Base-by-base conservation (phyloP, 2,888 invertebrate genomes). In the Graphium colonna region DNA sequence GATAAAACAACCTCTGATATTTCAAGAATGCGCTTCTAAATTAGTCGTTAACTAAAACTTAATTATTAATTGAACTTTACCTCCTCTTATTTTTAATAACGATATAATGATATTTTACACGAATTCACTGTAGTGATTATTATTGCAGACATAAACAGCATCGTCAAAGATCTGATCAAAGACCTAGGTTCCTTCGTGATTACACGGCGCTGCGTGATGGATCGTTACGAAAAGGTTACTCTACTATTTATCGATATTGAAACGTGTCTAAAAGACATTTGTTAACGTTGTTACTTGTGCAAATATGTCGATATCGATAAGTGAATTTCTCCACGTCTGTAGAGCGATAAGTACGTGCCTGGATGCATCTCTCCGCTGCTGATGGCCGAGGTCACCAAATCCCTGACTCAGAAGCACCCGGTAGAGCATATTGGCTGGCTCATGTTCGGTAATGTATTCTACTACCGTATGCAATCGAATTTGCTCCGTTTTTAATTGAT, bases 381-480 rank as follows among this genome's bases (percentile, higher is more conserved):
- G 13, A 73, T 88, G 76, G 78, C 88, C 1, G 73, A 75, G 49
- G 79, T 87, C 10, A 82, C 86, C 0, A 85, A 80, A 53, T 28
- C 8, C 2, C 60, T 88, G 56, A 73, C 75, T 0, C 33, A 62
- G 15, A 81, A 73, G 50, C 79, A 84, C 3, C 81, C 82, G 0
- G 79, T 87, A 1, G 69, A 76, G 0, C 75, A 79, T 50, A 70
- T 75, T 15, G 87, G 89, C 1, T 89, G 89, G 89, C 68, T 89
- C 2, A 86, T 89, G 87, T 86, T 81, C 56, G 88, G 88, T 87
- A 68, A 52, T 40, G n/a, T 15, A 31, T 17, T 3, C 16, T 16
- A 42, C 9, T 10, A n/a, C 0, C 26, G 13, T 42, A n/a, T 21
- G n/a, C n/a, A n/a, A n/a, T n/a, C 2, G n/a, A 21, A 3, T 42